Percentiles rank a stretch among this genome's conserved stretches.
These are phyloP conservation scores for Ctenomys sociabilis DNA, from an alignment of 2,113 vertebrate genomes.

Conservation along the genomic window DNA sequence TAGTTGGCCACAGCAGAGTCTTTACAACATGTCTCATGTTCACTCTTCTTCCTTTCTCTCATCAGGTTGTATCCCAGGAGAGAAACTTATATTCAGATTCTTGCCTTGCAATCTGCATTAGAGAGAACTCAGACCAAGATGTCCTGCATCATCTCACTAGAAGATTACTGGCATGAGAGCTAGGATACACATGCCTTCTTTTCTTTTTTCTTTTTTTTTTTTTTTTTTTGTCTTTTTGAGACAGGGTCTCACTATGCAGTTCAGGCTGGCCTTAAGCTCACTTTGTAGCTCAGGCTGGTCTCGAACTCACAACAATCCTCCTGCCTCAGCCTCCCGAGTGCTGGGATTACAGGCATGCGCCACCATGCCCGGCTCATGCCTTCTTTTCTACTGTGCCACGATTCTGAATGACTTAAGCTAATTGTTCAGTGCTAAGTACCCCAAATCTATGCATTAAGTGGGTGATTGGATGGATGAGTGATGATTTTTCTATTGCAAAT, in stretches of 20 bases:
- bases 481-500: background rate
- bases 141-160: background rate
- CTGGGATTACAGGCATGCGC: too few relatives aligned
- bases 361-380: too few relatives aligned
- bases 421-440: background rate
- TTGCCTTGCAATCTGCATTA: background rate
- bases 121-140: background rate
- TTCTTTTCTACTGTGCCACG: background rate
- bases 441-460: background rate
- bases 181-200: background rate
- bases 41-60: background rate
- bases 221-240: too few relatives aligned
- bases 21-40: background rate
- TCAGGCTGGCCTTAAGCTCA: too few relatives aligned
- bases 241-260: too few relatives aligned
- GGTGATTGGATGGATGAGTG: background rate
- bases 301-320: too few relatives aligned
- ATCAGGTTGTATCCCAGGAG: background rate
- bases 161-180: background rate
- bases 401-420: background rate
- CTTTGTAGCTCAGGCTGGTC: too few relatives aligned
- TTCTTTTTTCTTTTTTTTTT: too few relatives aligned
- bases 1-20: background rate
- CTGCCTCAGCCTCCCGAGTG: too few relatives aligned
- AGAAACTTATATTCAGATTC: background rate